Percentiles rank a stretch among this genome's conserved stretches.
Conservation (phyloP, 2,797 vertebrate species). For the Phrynocephalus guinanensis region DNA sequence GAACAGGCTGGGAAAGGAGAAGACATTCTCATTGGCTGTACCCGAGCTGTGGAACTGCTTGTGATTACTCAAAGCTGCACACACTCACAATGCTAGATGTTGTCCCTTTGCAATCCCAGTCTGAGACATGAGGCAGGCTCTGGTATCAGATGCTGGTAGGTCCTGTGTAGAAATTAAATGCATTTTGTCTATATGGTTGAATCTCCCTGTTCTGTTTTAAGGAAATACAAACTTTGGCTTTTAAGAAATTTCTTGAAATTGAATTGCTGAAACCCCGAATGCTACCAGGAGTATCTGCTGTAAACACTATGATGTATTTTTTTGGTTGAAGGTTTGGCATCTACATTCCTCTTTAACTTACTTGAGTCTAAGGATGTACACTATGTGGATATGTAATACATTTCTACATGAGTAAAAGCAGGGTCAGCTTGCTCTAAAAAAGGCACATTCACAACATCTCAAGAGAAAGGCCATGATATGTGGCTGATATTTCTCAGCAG, state of each 20-base stretch:
- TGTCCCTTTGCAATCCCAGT: neutral
- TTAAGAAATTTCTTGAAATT: neutral
- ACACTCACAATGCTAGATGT: neutral
- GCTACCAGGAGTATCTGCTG: neutral
- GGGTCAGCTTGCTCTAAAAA: neutral
- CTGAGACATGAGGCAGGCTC: neutral
- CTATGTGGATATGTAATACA: neutral
- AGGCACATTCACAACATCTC: neutral
- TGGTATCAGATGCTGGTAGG: neutral
- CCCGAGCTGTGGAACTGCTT: neutral
- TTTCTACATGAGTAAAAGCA: neutral
- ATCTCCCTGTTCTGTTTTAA: neutral
- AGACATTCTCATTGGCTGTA: neutral
- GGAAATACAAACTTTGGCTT: neutral
- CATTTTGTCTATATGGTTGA: neutral
- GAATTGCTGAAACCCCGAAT: neutral
- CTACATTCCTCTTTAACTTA: neutral
- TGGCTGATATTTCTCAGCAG: too few species aligned
- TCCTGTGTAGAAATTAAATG: neutral
- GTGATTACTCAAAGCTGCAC: neutral
- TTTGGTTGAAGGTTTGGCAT: neutral
- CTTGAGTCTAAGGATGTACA: neutral
- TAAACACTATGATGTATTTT: neutral
- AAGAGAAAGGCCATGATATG: too few species aligned
- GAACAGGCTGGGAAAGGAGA: neutral